A percentile compares a stretch with the other conserved stretches of the same genome.
These are phyloP conservation scores for Heliocidaris tuberculata DNA, from an alignment of 35 echinoderm and acorn worm genomes.

Conservation along the genomic window DNA sequence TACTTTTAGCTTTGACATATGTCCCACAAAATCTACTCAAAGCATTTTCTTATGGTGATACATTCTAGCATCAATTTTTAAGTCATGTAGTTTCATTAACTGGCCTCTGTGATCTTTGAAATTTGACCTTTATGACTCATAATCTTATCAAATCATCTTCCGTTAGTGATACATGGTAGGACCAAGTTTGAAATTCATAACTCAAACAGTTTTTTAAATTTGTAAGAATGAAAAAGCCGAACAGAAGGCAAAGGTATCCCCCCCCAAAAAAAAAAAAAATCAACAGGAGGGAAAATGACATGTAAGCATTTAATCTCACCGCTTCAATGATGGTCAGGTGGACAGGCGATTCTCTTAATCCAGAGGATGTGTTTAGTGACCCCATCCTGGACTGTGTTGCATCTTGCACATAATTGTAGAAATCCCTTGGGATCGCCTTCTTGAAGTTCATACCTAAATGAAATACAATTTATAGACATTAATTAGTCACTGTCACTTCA, in stretches of 20 bases:
- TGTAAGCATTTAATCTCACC: not conserved
- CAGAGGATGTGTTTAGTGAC: not conserved
- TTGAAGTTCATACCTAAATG: constrained; percentile 10
- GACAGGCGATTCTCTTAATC: constrained; percentile 14
- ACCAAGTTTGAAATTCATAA: not conserved
- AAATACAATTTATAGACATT: not conserved
- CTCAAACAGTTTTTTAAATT: not conserved
- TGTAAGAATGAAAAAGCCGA: not conserved
- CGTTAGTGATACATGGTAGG: constrained; percentile 7
- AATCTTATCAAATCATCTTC: not conserved
- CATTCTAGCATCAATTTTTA: not conserved
- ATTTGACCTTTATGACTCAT: not conserved
- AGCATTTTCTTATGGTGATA: not conserved
- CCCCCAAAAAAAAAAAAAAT: not conserved
- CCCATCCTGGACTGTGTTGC: not conserved
- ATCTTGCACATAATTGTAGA: not conserved
- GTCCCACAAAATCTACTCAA: not conserved
- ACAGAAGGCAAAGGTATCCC: not conserved
- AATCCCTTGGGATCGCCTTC: constrained; percentile 19
- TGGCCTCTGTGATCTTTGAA: not conserved
- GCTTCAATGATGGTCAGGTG: not conserved
- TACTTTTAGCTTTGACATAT: not conserved
- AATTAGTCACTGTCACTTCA: not conserved
- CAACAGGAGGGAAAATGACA: not conserved
- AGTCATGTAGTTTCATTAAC: not conserved